Evolutionary conservation across 1,140 invertebrate species (phyloP).

Genomic region (Anoplophora glabripennis): DNA sequence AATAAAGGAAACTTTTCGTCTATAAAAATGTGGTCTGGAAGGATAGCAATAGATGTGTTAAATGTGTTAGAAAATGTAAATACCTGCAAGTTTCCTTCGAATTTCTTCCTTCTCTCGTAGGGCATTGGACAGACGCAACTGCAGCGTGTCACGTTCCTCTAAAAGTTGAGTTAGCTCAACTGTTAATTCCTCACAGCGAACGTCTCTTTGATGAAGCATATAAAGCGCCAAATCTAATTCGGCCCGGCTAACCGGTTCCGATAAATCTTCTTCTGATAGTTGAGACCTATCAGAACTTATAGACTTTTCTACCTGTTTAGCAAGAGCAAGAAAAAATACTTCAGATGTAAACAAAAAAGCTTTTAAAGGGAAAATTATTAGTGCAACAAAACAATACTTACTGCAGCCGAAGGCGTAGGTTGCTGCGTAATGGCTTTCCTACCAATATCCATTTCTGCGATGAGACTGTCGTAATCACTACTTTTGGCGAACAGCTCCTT

Average conservation of each 20-base stretch:
- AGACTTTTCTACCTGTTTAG: constrained; percentile 3
- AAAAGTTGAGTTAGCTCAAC: constrained; percentile 78
- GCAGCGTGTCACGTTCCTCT: constrained; percentile 80
- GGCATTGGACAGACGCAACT: constrained; percentile 75
- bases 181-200: constrained; percentile 85
- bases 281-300: background rate
- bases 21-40: no score
- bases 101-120: constrained; percentile 68
- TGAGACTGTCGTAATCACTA: constrained; percentile 55
- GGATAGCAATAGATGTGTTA: no score
- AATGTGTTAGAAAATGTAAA: no score
- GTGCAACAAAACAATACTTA: no score
- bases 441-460: constrained; percentile 45
- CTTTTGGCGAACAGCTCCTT: constrained; percentile 60
- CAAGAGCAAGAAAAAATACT: background rate
- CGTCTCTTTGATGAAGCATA: constrained; percentile 82
- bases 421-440: constrained; percentile 25
- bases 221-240: constrained; percentile 81
- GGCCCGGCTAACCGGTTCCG: constrained; percentile 49
- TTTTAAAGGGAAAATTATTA: no score
- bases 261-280: constrained; percentile 27
- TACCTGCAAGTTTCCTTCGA: constrained; percentile 41
- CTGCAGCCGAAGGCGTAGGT: constrained; percentile 12
- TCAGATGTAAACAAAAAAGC: no score
- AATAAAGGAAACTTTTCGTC: background rate